Base-by-base conservation (phyloP, 2,113 vertebrate genomes). In the Daubentonia madagascariensis region DNA sequence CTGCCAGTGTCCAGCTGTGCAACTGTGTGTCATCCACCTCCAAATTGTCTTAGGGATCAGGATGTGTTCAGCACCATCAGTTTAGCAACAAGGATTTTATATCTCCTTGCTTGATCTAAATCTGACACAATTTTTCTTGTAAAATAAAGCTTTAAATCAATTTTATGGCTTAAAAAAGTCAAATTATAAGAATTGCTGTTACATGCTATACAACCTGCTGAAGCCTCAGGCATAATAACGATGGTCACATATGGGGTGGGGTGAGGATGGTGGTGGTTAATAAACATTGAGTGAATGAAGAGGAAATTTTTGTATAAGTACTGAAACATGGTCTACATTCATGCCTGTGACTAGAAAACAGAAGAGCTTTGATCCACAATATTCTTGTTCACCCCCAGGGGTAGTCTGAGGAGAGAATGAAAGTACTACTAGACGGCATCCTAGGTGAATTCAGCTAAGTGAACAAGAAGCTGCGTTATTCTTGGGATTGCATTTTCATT, bases 401-500 rank as follows among this genome's bases (percentile, higher is more conserved):
- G 81, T 61, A 9, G 48, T 40, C 43, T 50, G 48, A 80, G 37
- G 67, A 61, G 57, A 93, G 48, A 88, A 79, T 67, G 16, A 85
- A 68, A 91, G 35, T 43, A 48, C 20, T 22, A 3, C 7, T 20
- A 65, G 93, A 67, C 12, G 25, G 50, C 48, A 50, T 7, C 6
- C 2, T 40, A 86, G 43, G 76, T 75, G 83, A 54, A 75, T 85
- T 84, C 65, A 89, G 81, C 83, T 32, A 20, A 68, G 43, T 57
- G 25, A 65, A 92, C 37, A 81, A 92, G 83, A 79, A 81, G 14
- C 43, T 59, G 52, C 40, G n/a, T 89, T 73, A 78, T 86, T 93
- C 73, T 80, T 1, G 1, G 59, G 50, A 37, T 30, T 0, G 5
- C 40, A 23, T 48, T 91, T 89, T 85, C 80, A 59, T 54, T 5